Conservation (phyloP, 2,888 invertebrate species). For the Hypolimnas misippus region DNA sequence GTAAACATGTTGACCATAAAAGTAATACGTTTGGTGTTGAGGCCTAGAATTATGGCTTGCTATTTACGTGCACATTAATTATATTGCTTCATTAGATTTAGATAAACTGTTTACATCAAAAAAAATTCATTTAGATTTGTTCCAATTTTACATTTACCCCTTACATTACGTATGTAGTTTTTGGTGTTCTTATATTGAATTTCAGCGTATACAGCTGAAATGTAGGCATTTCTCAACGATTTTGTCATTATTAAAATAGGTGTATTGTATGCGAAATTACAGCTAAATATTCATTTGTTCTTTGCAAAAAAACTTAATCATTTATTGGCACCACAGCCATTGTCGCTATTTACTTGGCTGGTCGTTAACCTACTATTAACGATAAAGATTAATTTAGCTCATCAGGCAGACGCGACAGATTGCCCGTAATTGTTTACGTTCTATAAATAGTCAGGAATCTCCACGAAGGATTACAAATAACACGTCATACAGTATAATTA, state of each 20-base stretch:
- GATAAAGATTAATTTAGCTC: constrained; percentile 52
- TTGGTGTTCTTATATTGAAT: background rate
- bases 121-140: background rate
- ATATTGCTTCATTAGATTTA: background rate
- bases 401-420: constrained; percentile 47
- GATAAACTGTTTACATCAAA: background rate
- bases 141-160: no score
- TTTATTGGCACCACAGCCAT: constrained; percentile 4
- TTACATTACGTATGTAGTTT: no score
- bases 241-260: background rate
- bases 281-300: background rate
- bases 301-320: constrained; percentile 2
- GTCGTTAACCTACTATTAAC: constrained; percentile 52
- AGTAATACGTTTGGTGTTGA: background rate
- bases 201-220: background rate
- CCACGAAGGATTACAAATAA: constrained; percentile 22
- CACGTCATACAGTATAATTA: background rate
- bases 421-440: constrained; percentile 40
- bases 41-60: background rate
- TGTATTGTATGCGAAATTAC: background rate
- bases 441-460: constrained; percentile 39
- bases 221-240: background rate
- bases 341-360: constrained; percentile 21
- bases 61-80: background rate
- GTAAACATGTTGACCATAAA: constrained; percentile 35